Conservation (phyloP, 2,113 vertebrate genomes). For the Menura novaehollandiae region DNA sequence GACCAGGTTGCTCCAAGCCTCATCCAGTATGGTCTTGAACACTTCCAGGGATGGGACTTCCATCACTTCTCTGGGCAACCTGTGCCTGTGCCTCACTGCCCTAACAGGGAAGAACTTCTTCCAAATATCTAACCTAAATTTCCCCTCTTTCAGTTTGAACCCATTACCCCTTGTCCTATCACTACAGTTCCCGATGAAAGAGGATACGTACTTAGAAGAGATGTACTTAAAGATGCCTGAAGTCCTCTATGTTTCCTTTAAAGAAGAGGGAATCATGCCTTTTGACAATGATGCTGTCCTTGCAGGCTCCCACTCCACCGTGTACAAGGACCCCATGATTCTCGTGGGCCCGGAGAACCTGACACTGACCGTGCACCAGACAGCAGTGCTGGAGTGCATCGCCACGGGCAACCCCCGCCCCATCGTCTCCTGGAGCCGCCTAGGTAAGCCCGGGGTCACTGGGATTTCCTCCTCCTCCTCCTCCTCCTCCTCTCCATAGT, state of each 20-base stretch:
- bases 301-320: constrained; percentile 85
- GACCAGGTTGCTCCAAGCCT: background rate
- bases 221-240: background rate
- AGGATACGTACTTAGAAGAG: background rate
- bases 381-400: constrained; percentile 94
- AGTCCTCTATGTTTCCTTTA: background rate
- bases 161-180: background rate
- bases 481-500: background rate
- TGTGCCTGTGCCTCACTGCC: background rate
- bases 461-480: background rate
- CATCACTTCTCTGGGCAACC: background rate
- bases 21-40: background rate
- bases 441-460: constrained; percentile 78
- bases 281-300: background rate
- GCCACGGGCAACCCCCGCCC: constrained; percentile 97
- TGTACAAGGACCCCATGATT: constrained; percentile 96
- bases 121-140: too few relatives aligned
- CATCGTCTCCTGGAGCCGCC: constrained; percentile 98
- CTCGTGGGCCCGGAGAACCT: constrained; percentile 97
- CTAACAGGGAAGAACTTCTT: background rate
- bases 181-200: background rate
- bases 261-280: background rate
- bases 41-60: background rate
- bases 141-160: background rate
- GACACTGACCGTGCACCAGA: constrained; percentile 97